These are phyloP conservation scores for Dromiciops gliroides DNA, from an alignment of 2,113 vertebrate genomes.

Conservation along the genomic window DNA sequence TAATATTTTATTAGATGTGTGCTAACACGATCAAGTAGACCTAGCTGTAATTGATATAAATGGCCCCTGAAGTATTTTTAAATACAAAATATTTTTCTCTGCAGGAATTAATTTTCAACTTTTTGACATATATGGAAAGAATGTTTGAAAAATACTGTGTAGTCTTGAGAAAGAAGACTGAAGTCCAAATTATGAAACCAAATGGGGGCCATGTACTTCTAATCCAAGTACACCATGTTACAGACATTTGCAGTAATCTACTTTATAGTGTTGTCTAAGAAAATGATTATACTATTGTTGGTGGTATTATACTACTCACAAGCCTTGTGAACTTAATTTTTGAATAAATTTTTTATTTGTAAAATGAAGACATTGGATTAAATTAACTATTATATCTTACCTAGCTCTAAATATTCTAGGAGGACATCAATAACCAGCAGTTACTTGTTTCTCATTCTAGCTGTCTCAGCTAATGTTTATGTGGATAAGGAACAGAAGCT, in stretches of 20 bases:
- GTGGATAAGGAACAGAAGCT: constrained; percentile 81
- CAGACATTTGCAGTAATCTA: not conserved
- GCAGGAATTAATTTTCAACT: not conserved
- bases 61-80: not conserved
- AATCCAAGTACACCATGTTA: not conserved
- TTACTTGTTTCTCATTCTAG: constrained; percentile 64
- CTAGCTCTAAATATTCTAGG: not conserved
- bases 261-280: not conserved
- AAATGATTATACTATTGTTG: not conserved
- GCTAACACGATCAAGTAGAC: not conserved
- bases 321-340: not conserved
- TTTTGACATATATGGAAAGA: not conserved
- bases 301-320: not conserved
- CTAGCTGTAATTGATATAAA: not conserved
- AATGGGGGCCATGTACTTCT: not conserved
- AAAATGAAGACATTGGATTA: constrained; percentile 32
- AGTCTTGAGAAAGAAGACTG: not conserved
- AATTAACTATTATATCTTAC: not conserved
- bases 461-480: constrained; percentile 73
- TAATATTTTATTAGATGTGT: not conserved
- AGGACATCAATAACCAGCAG: not conserved
- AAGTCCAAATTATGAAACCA: not conserved
- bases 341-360: not conserved
- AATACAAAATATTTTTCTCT: not conserved
- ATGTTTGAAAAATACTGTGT: not conserved